These are phyloP conservation scores for Phocides pigmalion DNA, from an alignment of 1,140 invertebrate species.

Conservation along the genomic window DNA sequence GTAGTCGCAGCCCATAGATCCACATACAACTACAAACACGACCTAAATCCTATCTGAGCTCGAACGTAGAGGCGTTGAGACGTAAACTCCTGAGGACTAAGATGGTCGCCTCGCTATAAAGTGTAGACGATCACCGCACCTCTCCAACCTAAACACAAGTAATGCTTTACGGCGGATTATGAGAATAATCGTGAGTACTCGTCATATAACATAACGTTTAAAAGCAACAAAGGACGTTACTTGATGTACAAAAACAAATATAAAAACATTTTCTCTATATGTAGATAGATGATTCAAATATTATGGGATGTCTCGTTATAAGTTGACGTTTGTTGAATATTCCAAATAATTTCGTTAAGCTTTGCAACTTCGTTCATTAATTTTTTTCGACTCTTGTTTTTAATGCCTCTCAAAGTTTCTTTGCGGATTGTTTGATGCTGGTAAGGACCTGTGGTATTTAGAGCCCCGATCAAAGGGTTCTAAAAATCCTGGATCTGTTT, in stretches of 20 bases:
- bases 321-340: conserved; percentile 76
- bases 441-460: conserved; percentile 13
- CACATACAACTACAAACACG: too few species aligned
- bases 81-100: too few species aligned
- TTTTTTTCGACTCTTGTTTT: conserved; percentile 62
- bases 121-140: too few species aligned
- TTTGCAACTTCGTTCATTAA: conserved; percentile 51
- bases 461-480: conserved; percentile 12
- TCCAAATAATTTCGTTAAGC: conserved; percentile 68
- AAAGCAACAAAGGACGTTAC: too few species aligned
- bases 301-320: conserved; percentile 62
- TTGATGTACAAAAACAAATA: not conserved
- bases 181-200: too few species aligned
- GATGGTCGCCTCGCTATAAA: too few species aligned
- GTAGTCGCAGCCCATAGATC: too few species aligned
- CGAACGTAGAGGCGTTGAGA: too few species aligned
- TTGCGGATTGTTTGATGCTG: conserved; percentile 48
- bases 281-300: conserved; percentile 11
- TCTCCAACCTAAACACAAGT: too few species aligned
- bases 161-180: too few species aligned
- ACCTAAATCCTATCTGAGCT: too few species aligned
- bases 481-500: not conserved
- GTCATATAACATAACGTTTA: too few species aligned
- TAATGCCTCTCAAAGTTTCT: conserved; percentile 60
- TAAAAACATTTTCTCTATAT: not conserved